Evolutionary conservation across 2,113 vertebrate species (phyloP), one percentile per base, ranked within the genome.

Genomic region (Anseranas semipalmata): DNA sequence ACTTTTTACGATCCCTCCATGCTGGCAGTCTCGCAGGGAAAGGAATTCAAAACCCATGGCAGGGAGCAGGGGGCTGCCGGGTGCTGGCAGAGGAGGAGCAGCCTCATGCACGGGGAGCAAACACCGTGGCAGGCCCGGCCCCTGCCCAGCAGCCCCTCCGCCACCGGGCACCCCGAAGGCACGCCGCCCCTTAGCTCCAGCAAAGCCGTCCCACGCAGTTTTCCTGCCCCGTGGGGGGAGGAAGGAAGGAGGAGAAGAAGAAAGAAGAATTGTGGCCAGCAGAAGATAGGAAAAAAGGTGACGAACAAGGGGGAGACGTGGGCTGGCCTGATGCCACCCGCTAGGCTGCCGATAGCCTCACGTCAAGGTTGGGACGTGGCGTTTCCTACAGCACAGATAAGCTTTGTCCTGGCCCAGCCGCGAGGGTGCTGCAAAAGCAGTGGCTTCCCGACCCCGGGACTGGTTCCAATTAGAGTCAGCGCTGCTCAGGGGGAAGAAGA

Each of bases 401-500:
- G 87, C 89, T 95, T 92, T 94, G 96, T 87, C 90, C 84, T 45
- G 1, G n/a, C 63, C 35, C 52, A 43, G 76, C 76, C 95, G 91
- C 35, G 17, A 75, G 41, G 74, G 76, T 78, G 72, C 55, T 92
- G 92, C 50, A 21, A 72, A 59, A 71, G 58, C 76, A 76, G 48
- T 2, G 1, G 4, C 85, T 83, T 85, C 67, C 84, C 0, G 0
- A 48, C 90, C 66, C 66, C 2, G 4, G 84, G 90, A 63, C 95
- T 97, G 96, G 77, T 95, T 97, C 96, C 92, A 97, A 97, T 96
- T 97, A 97, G 67, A 17, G 9, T 60, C 0, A 19, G 58, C 81
- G 93, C 89, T 2, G 2, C 72, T 66, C 62, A 76, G 48, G 27
- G 32, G 25, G 39, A 76, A 65, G 35, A 46, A 25, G 17, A 68